Evolutionary conservation across 2,797 vertebrate species (phyloP), one percentile per base, ranked within the genome.

Genomic region (Cossypha heuglini): DNA sequence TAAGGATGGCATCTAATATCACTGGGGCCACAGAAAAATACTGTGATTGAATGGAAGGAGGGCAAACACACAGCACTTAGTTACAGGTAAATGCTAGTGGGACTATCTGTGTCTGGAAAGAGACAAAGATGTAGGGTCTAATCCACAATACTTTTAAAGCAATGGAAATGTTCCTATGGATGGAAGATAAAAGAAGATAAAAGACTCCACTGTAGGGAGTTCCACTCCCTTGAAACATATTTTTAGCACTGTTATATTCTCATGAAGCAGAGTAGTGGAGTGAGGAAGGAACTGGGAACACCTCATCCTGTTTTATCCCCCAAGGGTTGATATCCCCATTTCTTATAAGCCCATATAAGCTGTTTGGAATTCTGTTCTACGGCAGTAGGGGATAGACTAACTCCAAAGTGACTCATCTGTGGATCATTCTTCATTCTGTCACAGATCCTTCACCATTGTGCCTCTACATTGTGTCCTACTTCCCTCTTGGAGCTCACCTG

Each of bases 231-330:
- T 40, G 17, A 78, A 75, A 38, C 3, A 9, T 0, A 0, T 43
- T 62, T 22, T 59, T 45, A 81, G 5, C 21, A 21, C 10, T 0
- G 0, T 62, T 69, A 3, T 3, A 1, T 43, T 40, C 48, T n/a
- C 7, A 8, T n/a, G 18, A 49, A 51, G 35, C 17, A 67, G 38
- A 66, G 3, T 2, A 46, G 21, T 13, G 20, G 21, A 19, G 17
- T 54, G 24, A 4, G 3, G 64, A 69, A 49, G n/a, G 29, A 88
- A 5, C 12, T 74, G 20, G 21, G 38, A 81, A 38, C 24, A 24
- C n/a, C 35, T 81, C 8, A 59, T 33, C 17, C 16, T 58, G 3
- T 54, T 91, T 84, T 35, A 29, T 45, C 6, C 8, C 20, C 24
- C 9, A 25, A 5, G 33, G 10, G 4, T 13, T 52, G 26, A 57